These are phyloP conservation scores for Nipponia nippon DNA, from an alignment of 2,113 vertebrate species.

Conservation along the genomic window DNA sequence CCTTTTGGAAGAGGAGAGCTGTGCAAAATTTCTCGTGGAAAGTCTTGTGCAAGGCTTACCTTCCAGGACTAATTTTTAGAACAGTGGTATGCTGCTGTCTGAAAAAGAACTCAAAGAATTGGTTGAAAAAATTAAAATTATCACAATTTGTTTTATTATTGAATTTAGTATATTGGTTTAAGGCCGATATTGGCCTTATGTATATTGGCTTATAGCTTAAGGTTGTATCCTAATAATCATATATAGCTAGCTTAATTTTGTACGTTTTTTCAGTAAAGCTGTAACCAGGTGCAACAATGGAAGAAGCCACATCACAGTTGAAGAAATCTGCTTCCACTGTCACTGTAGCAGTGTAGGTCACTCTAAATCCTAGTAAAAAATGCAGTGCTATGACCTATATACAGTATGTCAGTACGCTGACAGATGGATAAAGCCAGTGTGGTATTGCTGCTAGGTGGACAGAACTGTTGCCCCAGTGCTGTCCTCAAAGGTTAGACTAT, in stretches of 20 bases:
- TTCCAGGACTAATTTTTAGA: background rate
- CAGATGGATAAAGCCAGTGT: background rate
- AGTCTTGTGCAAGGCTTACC: background rate
- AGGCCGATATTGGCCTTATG: background rate
- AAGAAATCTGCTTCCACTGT: background rate
- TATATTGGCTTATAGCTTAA: background rate
- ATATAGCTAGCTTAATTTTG: background rate
- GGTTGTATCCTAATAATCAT: background rate
- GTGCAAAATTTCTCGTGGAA: background rate
- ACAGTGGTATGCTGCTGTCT: background rate
- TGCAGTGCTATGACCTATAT: background rate
- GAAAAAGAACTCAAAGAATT: background rate
- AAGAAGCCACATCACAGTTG: background rate
- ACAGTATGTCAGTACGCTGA: background rate
- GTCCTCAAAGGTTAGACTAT: background rate
- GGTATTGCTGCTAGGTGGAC: background rate
- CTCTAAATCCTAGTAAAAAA: background rate
- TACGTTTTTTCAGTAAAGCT: background rate
- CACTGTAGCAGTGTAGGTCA: background rate
- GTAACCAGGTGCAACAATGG: background rate
- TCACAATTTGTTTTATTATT: background rate
- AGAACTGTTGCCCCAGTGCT: background rate
- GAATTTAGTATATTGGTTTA: background rate
- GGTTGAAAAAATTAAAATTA: background rate
- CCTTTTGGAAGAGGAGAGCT: background rate